Percentiles rank a stretch among this genome's conserved stretches.
phyloP scores from a whole-genome alignment of 2,888 invertebrate genomes.

The Cerastis rubricosa region DNA sequence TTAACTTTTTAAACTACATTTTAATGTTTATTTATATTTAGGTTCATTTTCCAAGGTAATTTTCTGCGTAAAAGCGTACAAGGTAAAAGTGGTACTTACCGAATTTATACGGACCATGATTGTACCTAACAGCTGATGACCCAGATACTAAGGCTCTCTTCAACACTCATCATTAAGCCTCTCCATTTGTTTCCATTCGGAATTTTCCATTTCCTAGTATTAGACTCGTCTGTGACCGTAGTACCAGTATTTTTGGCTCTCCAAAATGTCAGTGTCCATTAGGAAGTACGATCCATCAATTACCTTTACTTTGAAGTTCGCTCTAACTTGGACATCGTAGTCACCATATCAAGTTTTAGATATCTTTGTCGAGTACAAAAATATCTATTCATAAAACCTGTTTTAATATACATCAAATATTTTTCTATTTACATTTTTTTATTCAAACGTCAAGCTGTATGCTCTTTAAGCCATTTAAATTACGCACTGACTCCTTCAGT shows the following conservation, averaged over 20 bases:
- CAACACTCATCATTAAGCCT: neutral
- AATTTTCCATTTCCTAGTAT: constrained; percentile 3
- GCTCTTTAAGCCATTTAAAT: too few species aligned
- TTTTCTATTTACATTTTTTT: neutral
- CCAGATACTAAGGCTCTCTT: constrained; percentile 9
- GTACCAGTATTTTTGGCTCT: constrained; percentile 5
- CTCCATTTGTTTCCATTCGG: neutral
- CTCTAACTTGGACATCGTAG: neutral
- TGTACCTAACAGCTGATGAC: constrained; percentile 22
- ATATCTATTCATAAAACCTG: neutral
- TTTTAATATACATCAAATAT: neutral
- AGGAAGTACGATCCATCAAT: constrained; percentile 9
- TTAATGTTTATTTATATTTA: neutral
- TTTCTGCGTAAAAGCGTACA: neutral
- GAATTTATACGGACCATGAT: neutral
- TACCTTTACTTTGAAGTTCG: neutral
- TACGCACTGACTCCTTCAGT: constrained; percentile 60
- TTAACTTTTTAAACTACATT: constrained; percentile 14
- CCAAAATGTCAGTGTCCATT: constrained; percentile 21
- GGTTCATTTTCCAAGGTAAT: neutral
- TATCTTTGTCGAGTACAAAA: neutral
- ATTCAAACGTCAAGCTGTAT: neutral
- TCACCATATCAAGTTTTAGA: neutral
- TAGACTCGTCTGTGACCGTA: neutral
- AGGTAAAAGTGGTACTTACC: neutral